Evolutionary conservation across 2,797 vertebrate genomes (phyloP).

Genomic region (Hemibagrus guttatus): DNA sequence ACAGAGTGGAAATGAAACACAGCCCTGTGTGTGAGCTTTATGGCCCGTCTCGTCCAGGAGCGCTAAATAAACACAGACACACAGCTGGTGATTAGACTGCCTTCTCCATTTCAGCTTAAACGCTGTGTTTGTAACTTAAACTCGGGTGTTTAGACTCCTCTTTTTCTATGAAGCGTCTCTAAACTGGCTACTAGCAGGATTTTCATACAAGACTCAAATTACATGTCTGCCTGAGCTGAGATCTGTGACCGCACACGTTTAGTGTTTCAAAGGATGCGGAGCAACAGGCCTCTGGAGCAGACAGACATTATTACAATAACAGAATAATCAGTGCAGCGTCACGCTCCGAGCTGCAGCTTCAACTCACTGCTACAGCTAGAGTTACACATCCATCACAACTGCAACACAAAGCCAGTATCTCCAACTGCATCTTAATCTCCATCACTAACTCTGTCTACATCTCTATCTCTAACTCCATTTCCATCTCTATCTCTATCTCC

Average conservation of each 20-base stretch:
- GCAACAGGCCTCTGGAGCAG: neutral
- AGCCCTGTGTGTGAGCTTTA: slow-evolving; percentile 50
- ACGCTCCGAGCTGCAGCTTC: neutral
- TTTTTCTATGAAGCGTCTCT: slow-evolving; percentile 30
- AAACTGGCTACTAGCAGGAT: slow-evolving; percentile 54
- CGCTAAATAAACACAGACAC: slow-evolving; percentile 60
- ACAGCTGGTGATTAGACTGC: slow-evolving; percentile 54
- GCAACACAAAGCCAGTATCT: neutral
- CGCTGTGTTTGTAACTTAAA: slow-evolving; percentile 55
- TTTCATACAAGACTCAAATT: slow-evolving; percentile 50
- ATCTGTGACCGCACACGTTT: neutral
- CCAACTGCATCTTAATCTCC: neutral
- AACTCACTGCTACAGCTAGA: neutral
- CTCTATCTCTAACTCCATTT: neutral
- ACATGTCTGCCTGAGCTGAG: neutral
- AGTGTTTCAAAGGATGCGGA: neutral
- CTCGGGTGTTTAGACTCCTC: slow-evolving; percentile 34
- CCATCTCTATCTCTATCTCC: neutral
- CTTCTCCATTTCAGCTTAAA: slow-evolving; percentile 49
- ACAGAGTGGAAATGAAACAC: slow-evolving; percentile 43
- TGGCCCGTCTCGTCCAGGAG: slow-evolving; percentile 46
- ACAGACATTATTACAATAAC: neutral
- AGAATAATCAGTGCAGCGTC: neutral
- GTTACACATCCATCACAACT: neutral
- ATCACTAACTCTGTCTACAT: neutral